phyloP scores from a whole-genome alignment of 2,888 invertebrate species.

The Xylocampa areola region DNA sequence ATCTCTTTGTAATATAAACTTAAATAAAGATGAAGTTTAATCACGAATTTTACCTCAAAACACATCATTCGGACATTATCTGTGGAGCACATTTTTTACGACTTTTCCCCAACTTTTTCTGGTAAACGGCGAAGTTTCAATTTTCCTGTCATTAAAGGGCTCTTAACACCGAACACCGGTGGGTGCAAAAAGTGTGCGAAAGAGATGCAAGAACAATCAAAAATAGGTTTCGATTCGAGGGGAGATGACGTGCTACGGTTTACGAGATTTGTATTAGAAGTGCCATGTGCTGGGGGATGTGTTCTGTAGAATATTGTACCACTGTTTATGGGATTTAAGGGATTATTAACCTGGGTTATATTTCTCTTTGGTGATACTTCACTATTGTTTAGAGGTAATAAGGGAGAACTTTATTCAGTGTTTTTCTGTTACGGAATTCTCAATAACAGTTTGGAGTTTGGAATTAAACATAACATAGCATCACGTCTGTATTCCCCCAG shows the following conservation, averaged over 20 bases:
- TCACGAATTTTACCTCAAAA: slow-evolving; percentile 52
- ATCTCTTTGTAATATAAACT: background rate
- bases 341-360: background rate
- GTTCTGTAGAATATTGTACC: slow-evolving; percentile 18
- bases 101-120: slow-evolving; percentile 75
- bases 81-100: slow-evolving; percentile 75
- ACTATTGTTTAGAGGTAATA: too few relatives aligned
- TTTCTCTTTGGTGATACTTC: background rate
- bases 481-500: too few relatives aligned
- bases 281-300: slow-evolving; percentile 33
- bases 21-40: slow-evolving; percentile 4
- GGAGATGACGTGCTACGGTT: slow-evolving; percentile 37
- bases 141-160: slow-evolving; percentile 87
- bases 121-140: slow-evolving; percentile 78
- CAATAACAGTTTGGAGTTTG: too few relatives aligned
- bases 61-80: slow-evolving; percentile 77
- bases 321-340: slow-evolving; percentile 10
- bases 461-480: too few relatives aligned
- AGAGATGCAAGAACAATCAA: slow-evolving; percentile 73
- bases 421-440: too few relatives aligned
- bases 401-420: too few relatives aligned
- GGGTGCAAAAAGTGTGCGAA: slow-evolving; percentile 62
- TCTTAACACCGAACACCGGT: slow-evolving; percentile 72
- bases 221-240: slow-evolving; percentile 77
- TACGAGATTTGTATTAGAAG: slow-evolving; percentile 25